Evolutionary conservation across 2,113 vertebrate species (phyloP).

Genomic region (Epinephelus fuscoguttatus): DNA sequence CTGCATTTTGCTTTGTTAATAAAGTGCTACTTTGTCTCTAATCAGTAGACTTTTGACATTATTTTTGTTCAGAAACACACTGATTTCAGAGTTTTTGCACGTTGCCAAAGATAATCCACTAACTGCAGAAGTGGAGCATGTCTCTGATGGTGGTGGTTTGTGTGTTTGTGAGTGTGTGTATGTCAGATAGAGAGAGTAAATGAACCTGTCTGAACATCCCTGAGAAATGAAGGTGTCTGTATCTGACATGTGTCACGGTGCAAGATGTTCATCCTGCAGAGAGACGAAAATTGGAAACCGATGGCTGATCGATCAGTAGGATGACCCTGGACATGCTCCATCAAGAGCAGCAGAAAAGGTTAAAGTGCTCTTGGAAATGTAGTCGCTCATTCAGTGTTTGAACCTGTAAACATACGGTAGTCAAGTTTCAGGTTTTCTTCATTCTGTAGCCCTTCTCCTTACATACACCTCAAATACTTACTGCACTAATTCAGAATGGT

Average conservation of each 20-base stretch:
- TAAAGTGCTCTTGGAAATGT: constrained; percentile 3
- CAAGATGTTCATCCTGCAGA: constrained; percentile 16
- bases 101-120: background rate
- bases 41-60: background rate
- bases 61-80: background rate
- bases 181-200: background rate
- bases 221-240: constrained; percentile 35
- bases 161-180: background rate
- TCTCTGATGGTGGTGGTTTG: too few relatives aligned
- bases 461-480: background rate
- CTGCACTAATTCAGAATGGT: background rate
- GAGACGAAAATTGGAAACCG: constrained; percentile 38
- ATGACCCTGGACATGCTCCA: constrained; percentile 18
- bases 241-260: constrained; percentile 39
- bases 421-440: background rate
- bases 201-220: constrained; percentile 24
- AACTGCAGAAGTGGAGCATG: background rate
- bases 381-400: background rate
- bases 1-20: background rate
- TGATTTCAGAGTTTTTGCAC: background rate
- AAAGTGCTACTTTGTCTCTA: background rate
- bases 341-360: background rate
- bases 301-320: constrained; percentile 24
- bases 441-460: too few relatives aligned
- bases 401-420: background rate